Evolutionary conservation across 2,797 vertebrate species (phyloP).

Genomic region (Rhinophrynus dorsalis): DNA sequence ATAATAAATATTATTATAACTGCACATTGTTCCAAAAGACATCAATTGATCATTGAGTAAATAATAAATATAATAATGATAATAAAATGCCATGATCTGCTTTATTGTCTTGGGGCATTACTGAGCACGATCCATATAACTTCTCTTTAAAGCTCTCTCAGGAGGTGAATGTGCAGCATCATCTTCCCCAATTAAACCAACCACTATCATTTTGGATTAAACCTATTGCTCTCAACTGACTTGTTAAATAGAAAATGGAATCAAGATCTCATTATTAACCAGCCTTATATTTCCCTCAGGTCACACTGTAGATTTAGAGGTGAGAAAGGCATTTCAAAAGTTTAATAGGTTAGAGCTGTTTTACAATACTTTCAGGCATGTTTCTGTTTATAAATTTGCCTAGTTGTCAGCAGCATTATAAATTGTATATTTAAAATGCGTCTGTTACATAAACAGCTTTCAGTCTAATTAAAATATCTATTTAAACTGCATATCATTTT

Average conservation of each 20-base stretch:
- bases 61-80: slow-evolving; percentile 31
- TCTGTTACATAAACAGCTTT: no score
- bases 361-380: background rate
- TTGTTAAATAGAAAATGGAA: slow-evolving; percentile 38
- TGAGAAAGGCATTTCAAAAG: slow-evolving; percentile 3
- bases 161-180: slow-evolving; percentile 34
- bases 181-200: slow-evolving; percentile 45
- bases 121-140: slow-evolving; percentile 18
- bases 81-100: slow-evolving; percentile 23
- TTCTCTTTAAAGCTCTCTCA: slow-evolving; percentile 31
- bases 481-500: no score
- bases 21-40: background rate
- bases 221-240: slow-evolving; percentile 40
- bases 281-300: slow-evolving; percentile 32
- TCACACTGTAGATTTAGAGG: slow-evolving; percentile 28
- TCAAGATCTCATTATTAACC: slow-evolving; percentile 40
- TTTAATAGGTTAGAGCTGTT: background rate
- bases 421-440: no score
- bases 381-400: no score
- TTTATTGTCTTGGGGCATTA: slow-evolving; percentile 12
- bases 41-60: slow-evolving; percentile 10
- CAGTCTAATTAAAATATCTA: no score
- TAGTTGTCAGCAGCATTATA: no score
- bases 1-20: background rate
- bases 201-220: slow-evolving; percentile 36